Evolutionary conservation across 1,140 invertebrate species (phyloP).

Genomic region (Harlomillsia oculata): DNA sequence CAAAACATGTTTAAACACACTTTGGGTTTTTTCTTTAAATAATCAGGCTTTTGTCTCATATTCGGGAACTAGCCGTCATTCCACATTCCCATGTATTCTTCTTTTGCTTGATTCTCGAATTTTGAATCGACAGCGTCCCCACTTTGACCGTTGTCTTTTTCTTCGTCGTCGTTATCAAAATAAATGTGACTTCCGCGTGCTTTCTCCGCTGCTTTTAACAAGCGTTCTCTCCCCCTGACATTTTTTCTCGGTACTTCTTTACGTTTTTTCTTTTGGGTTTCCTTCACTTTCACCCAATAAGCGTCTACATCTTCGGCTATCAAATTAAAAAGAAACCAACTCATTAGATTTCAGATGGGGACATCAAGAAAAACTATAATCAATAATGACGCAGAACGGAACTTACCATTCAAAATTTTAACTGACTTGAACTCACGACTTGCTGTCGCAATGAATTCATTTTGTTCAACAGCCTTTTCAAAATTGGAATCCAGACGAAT

Average conservation of each 20-base stretch:
- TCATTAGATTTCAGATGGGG: neutral
- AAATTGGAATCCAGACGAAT: conserved; percentile 46
- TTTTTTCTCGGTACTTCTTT: conserved; percentile 45
- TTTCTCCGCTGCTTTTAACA: conserved; percentile 53
- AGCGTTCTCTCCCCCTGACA: conserved; percentile 52
- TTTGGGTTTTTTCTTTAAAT: too few species aligned
- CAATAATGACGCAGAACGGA: conserved; percentile 7
- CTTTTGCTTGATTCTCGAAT: too few species aligned
- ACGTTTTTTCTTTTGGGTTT: conserved; percentile 49
- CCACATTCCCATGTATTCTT: too few species aligned
- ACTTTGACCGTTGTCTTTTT: too few species aligned
- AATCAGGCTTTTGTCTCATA: too few species aligned
- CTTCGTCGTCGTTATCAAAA: conserved; percentile 38
- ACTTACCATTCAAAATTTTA: conserved; percentile 39
- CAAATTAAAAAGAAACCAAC: conserved; percentile 37
- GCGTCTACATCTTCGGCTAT: conserved; percentile 52
- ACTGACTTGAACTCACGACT: conserved; percentile 46
- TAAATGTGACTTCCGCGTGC: conserved; percentile 52
- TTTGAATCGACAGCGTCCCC: too few species aligned
- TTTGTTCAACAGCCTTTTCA: neutral
- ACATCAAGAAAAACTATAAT: neutral
- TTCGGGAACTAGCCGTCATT: too few species aligned
- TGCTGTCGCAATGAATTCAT: conserved; percentile 37
- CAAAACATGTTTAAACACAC: too few species aligned
- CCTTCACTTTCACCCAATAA: conserved; percentile 53